A percentile compares a stretch with the other conserved stretches of the same genome.
Evolutionary conservation across 2,888 invertebrate genomes (phyloP).

Genomic region (Ethmia dodecea): DNA sequence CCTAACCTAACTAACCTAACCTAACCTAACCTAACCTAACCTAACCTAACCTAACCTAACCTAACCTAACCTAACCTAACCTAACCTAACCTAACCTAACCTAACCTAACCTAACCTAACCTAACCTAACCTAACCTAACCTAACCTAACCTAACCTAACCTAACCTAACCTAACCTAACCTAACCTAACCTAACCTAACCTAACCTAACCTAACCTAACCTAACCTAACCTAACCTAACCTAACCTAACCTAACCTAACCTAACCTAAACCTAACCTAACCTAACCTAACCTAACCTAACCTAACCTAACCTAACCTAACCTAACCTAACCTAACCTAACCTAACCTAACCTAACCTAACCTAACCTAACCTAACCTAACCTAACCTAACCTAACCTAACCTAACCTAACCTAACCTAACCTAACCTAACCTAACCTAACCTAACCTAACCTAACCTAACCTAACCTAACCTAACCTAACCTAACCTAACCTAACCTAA

Average conservation of each 20-base stretch:
- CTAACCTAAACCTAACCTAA: too few species aligned
- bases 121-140: constrained; percentile 20
- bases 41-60: constrained; percentile 16
- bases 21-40: constrained; percentile 18
- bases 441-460: constrained; percentile 7
- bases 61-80: constrained; percentile 22
- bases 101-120: constrained; percentile 17
- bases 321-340: constrained; percentile 21
- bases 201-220: background rate
- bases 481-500: constrained; percentile 1
- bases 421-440: constrained; percentile 8
- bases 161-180: constrained; percentile 14
- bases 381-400: constrained; percentile 5
- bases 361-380: constrained; percentile 5
- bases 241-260: constrained; percentile 17
- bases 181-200: constrained; percentile 11
- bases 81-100: constrained; percentile 21
- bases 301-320: constrained; percentile 22
- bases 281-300: constrained; percentile 19
- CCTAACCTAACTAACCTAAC: constrained; percentile 13
- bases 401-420: constrained; percentile 9
- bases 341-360: constrained; percentile 8
- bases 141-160: constrained; percentile 19
- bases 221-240: constrained; percentile 10
- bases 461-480: constrained; percentile 6